These are phyloP conservation scores for Malthinus flaveolus DNA, from an alignment of 2,888 invertebrate genomes.

Conservation along the genomic window DNA sequence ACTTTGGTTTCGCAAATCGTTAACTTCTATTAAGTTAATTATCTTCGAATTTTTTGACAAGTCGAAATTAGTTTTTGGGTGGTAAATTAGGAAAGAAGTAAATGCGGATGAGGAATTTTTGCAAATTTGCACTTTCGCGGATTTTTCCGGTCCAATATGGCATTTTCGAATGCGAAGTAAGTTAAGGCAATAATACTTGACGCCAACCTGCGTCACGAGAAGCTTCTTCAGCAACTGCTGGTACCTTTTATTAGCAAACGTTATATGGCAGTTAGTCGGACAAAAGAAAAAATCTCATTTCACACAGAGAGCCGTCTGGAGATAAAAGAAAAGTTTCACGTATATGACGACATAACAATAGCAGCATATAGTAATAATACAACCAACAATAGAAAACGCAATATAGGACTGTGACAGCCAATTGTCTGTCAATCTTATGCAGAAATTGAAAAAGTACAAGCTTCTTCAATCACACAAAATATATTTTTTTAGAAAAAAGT, in stretches of 20 bases:
- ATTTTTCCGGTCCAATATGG: conserved; percentile 19
- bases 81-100: too few species aligned
- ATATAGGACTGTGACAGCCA: conserved; percentile 48
- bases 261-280: conserved; percentile 50
- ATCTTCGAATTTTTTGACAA: too few species aligned
- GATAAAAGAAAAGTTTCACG: conserved; percentile 52
- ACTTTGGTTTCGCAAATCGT: neutral
- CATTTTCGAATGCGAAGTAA: conserved; percentile 25
- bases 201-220: conserved; percentile 42
- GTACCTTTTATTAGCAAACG: conserved; percentile 49
- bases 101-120: too few species aligned
- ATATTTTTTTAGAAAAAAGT: conserved; percentile 1
- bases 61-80: too few species aligned
- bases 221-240: conserved; percentile 37
- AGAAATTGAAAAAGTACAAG: conserved; percentile 38
- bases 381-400: conserved; percentile 49
- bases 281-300: conserved; percentile 53
- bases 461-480: neutral
- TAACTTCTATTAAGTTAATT: too few species aligned
- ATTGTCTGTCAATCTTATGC: conserved; percentile 45
- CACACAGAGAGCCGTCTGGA: conserved; percentile 46
- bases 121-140: too few species aligned
- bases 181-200: conserved; percentile 41
- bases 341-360: conserved; percentile 51
- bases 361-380: conserved; percentile 46